These are phyloP conservation scores for Thamnophis elegans DNA, from an alignment of 2,797 vertebrate genomes.

Conservation along the genomic window DNA sequence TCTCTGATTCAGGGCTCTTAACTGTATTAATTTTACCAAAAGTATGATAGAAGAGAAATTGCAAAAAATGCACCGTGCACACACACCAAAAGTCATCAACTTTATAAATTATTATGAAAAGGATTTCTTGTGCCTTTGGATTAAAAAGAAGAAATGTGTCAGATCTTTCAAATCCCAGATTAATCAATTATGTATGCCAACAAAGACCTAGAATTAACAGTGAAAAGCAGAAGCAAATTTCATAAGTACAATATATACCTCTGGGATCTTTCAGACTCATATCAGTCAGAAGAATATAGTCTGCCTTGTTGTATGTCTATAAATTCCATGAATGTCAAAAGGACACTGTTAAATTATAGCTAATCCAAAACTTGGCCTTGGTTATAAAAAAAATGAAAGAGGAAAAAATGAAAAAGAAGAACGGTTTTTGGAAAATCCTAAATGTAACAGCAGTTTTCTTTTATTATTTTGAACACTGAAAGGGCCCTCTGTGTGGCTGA, in stretches of 20 bases:
- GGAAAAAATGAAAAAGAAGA: background rate
- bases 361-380: conserved; percentile 52
- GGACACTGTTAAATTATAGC: conserved; percentile 59
- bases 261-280: conserved; percentile 63
- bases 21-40: conserved; percentile 46
- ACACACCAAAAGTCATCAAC: conserved; percentile 58
- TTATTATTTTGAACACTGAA: conserved; percentile 30
- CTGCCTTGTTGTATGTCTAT: conserved; percentile 50
- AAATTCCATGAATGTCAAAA: conserved; percentile 72
- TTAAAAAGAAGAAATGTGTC: conserved; percentile 57
- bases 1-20: conserved; percentile 51
- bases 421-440: conserved; percentile 44
- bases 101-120: conserved; percentile 58
- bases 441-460: conserved; percentile 45
- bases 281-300: conserved; percentile 63
- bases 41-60: conserved; percentile 34
- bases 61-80: conserved; percentile 17
- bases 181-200: conserved; percentile 72
- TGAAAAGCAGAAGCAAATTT: conserved; percentile 65
- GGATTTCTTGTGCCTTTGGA: conserved; percentile 54
- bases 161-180: conserved; percentile 69
- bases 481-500: conserved; percentile 13
- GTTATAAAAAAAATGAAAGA: conserved; percentile 21
- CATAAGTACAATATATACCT: conserved; percentile 64
- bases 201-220: conserved; percentile 64